These are phyloP conservation scores for Drosophila triauraria DNA, from an alignment of 1,140 invertebrate species.

Conservation along the genomic window DNA sequence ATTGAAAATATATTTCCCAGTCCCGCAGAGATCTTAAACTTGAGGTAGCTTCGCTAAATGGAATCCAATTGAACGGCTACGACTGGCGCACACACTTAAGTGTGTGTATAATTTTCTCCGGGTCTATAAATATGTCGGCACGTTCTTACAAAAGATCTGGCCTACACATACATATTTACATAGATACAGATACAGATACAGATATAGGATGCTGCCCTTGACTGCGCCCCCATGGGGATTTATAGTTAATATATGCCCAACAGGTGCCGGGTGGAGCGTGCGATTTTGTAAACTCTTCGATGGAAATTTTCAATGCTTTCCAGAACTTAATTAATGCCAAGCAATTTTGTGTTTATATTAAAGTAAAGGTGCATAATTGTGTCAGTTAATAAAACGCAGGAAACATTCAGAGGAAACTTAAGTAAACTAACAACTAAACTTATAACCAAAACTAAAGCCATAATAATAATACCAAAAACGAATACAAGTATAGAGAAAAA, in stretches of 20 bases:
- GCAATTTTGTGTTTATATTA: constrained; percentile 25
- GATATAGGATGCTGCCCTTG: constrained; percentile 56
- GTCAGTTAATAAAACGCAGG: constrained; percentile 26
- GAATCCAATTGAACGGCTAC: constrained; percentile 33
- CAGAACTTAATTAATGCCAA: constrained; percentile 9
- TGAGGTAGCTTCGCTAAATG: constrained; percentile 22
- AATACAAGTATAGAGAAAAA: constrained; percentile 21
- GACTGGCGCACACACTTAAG: constrained; percentile 19
- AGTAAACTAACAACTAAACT: constrained; percentile 23
- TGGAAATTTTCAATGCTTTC: constrained; percentile 9
- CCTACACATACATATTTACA: constrained; percentile 10
- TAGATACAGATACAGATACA: constrained; percentile 8
- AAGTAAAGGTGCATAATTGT: constrained; percentile 16
- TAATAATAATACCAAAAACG: constrained; percentile 10
- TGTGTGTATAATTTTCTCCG: constrained; percentile 4
- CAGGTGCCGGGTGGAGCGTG: constrained; percentile 50
- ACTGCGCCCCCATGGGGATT: constrained; percentile 31
- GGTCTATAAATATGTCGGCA: constrained; percentile 54
- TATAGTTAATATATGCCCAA: constrained; percentile 29
- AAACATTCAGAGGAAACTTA: constrained; percentile 30
- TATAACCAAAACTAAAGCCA: constrained; percentile 23
- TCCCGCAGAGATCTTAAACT: constrained; percentile 29
- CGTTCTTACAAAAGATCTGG: constrained; percentile 46
- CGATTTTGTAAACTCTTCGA: constrained; percentile 33
- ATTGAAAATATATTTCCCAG: constrained; percentile 25